phyloP scores from a whole-genome alignment of 2,888 invertebrate species.

The Parochlus steinenii region DNA sequence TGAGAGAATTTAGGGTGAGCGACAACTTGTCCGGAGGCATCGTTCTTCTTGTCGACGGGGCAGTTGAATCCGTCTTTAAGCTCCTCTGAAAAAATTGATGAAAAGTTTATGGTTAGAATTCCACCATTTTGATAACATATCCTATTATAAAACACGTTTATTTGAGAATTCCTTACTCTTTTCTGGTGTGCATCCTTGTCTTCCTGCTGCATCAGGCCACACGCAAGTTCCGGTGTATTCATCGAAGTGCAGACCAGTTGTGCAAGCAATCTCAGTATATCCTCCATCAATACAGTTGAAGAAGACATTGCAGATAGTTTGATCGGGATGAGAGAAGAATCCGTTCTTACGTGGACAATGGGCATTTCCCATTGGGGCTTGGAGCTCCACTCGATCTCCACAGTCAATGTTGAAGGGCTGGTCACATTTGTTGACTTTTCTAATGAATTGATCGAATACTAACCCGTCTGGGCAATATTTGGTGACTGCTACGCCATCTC shows the following conservation, averaged over 20 bases:
- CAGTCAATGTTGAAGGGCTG: constrained; percentile 87
- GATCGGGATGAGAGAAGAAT: constrained; percentile 79
- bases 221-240: constrained; percentile 80
- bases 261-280: constrained; percentile 60
- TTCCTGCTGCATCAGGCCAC: constrained; percentile 68
- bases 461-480: constrained; percentile 78
- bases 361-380: constrained; percentile 45
- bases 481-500: constrained; percentile 49
- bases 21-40: constrained; percentile 50
- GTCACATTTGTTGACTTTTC: constrained; percentile 82
- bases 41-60: constrained; percentile 48
- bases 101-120: neutral
- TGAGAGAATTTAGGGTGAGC: constrained; percentile 77
- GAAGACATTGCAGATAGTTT: constrained; percentile 66
- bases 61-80: constrained; percentile 73
- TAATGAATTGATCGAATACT: constrained; percentile 70
- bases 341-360: constrained; percentile 75
- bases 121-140: neutral
- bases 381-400: constrained; percentile 70
- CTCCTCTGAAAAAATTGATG: constrained; percentile 36
- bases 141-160: neutral
- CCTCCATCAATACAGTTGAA: constrained; percentile 82
- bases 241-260: constrained; percentile 79
- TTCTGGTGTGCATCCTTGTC: constrained; percentile 48
- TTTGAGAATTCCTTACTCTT: constrained; percentile 32